Evolutionary conservation across 2,888 invertebrate genomes (phyloP).

Genomic region (Diaprepes abbreviatus): DNA sequence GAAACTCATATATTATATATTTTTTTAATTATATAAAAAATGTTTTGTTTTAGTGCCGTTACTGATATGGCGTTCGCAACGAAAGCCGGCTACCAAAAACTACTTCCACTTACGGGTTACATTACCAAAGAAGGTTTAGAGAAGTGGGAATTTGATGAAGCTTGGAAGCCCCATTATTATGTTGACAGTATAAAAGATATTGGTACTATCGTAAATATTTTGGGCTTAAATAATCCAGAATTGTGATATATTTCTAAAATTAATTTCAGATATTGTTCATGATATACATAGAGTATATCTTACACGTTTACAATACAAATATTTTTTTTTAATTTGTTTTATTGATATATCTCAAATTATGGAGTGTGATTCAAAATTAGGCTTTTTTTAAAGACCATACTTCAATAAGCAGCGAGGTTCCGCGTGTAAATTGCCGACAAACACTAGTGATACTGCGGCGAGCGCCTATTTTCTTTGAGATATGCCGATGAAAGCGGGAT

Average conservation of each 20-base stretch:
- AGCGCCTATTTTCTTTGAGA: too few species aligned
- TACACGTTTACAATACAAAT: too few species aligned
- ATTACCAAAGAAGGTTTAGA: conserved; percentile 50
- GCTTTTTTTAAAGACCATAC: too few species aligned
- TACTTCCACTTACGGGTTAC: conserved; percentile 80
- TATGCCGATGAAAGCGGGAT: too few species aligned
- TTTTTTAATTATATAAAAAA: neutral
- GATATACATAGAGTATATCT: too few species aligned
- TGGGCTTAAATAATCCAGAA: neutral
- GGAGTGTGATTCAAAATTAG: too few species aligned
- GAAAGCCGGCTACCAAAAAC: conserved; percentile 78
- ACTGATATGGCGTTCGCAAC: conserved; percentile 83
- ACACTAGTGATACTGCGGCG: too few species aligned
- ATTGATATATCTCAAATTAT: too few species aligned
- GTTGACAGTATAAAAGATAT: conserved; percentile 59
- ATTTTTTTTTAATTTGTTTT: too few species aligned
- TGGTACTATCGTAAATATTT: conserved; percentile 43
- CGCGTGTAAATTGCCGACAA: too few species aligned
- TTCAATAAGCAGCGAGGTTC: too few species aligned
- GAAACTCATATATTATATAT: conserved; percentile 7
- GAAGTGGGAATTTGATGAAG: conserved; percentile 65
- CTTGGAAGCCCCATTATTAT: conserved; percentile 70
- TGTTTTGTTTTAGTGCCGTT: conserved; percentile 35
- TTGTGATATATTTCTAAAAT: neutral
- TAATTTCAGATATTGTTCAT: too few species aligned